Evolutionary conservation across 1,140 invertebrate genomes (phyloP).

Genomic region (Drosophila aff.): DNA sequence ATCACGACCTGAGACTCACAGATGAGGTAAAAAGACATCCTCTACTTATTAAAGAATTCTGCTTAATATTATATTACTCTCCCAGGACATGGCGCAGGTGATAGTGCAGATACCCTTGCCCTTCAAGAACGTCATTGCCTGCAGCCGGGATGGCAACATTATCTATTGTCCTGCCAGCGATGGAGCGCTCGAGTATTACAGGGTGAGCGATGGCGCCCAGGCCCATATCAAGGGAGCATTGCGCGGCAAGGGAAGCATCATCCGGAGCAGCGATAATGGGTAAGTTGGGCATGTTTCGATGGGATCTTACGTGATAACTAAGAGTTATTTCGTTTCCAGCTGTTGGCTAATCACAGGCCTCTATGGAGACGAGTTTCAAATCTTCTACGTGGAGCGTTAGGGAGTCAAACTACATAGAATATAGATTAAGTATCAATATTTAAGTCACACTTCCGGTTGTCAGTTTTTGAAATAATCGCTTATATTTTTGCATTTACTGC

Average conservation of each 20-base stretch:
- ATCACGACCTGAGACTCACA: slow-evolving; percentile 67
- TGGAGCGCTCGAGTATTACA: slow-evolving; percentile 73
- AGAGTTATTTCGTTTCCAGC: slow-evolving; percentile 31
- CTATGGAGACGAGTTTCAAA: slow-evolving; percentile 75
- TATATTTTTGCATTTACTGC: slow-evolving; percentile 63
- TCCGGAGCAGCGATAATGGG: slow-evolving; percentile 78
- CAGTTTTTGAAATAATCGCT: slow-evolving; percentile 51
- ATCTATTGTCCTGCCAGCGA: slow-evolving; percentile 74
- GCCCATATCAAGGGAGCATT: slow-evolving; percentile 64
- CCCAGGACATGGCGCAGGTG: slow-evolving; percentile 64
- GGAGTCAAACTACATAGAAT: too few species aligned
- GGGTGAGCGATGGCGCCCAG: slow-evolving; percentile 66
- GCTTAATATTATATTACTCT: not conserved
- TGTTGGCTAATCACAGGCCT: slow-evolving; percentile 76
- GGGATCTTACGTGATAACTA: too few species aligned
- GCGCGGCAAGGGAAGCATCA: slow-evolving; percentile 72
- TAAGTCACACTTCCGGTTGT: not conserved
- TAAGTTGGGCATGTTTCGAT: slow-evolving; percentile 11
- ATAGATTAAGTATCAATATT: too few species aligned
- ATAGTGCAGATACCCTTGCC: slow-evolving; percentile 78
- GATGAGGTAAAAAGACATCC: slow-evolving; percentile 58
- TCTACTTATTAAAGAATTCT: not conserved
- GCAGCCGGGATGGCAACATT: slow-evolving; percentile 65
- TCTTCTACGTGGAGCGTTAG: slow-evolving; percentile 66
- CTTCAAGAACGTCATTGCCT: slow-evolving; percentile 76